These are phyloP conservation scores for Muscicapa striata DNA, from an alignment of 2,797 vertebrate genomes.

Conservation along the genomic window DNA sequence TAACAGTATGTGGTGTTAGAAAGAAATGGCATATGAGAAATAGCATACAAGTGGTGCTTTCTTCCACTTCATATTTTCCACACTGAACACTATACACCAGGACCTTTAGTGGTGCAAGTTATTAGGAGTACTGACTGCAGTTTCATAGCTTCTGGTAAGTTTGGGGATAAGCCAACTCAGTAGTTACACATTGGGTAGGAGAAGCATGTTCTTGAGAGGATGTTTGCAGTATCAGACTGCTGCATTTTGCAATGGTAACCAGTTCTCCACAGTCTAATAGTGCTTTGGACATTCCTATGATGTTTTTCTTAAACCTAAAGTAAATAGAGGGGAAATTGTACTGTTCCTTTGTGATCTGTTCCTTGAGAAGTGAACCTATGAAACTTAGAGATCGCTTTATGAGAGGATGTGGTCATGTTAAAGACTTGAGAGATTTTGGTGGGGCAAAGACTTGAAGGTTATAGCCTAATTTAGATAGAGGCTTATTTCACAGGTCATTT, in stretches of 20 bases:
- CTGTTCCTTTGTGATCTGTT: background rate
- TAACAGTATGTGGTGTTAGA: background rate
- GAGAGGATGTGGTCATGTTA: background rate
- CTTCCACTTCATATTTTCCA: background rate
- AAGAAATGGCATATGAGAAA: background rate
- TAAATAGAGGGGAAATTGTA: background rate
- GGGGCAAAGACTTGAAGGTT: conserved; percentile 4
- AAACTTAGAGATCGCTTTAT: background rate
- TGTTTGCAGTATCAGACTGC: background rate
- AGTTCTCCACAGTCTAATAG: background rate
- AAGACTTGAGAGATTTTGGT: background rate
- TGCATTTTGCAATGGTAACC: background rate
- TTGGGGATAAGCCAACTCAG: background rate
- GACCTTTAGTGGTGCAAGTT: background rate
- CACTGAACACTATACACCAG: background rate
- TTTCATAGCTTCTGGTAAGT: background rate
- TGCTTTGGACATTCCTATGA: background rate
- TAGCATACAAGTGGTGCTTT: background rate
- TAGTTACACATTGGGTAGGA: background rate
- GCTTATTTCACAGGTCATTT: conserved; percentile 64
- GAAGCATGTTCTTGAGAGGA: background rate
- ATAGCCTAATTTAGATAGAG: conserved; percentile 41
- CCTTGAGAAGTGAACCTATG: background rate
- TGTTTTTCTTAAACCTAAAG: background rate
- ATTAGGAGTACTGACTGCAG: background rate